Percentiles rank a stretch among this genome's conserved stretches.
These are phyloP conservation scores for Chelidonichthys spinosus DNA, from an alignment of 2,797 vertebrate genomes.

Conservation along the genomic window DNA sequence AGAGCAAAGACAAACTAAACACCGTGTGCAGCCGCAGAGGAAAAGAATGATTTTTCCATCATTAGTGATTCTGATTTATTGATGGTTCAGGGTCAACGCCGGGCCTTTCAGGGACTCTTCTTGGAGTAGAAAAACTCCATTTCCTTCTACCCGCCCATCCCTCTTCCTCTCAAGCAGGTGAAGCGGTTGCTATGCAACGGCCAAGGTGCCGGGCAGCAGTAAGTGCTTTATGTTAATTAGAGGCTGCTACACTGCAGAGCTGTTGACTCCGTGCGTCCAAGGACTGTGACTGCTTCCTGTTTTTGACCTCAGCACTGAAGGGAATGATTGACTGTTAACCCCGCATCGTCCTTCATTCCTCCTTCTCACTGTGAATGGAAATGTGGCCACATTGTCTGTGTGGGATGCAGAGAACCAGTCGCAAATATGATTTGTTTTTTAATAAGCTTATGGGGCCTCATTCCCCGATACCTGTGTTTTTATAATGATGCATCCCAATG, in stretches of 20 bases:
- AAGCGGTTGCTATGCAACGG: slow-evolving; percentile 85
- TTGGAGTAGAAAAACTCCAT: slow-evolving; percentile 22
- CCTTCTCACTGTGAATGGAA: background rate
- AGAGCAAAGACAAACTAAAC: background rate
- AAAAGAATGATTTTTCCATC: background rate
- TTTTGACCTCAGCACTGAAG: slow-evolving; percentile 33
- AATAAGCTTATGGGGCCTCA: slow-evolving; percentile 2
- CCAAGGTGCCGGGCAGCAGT: slow-evolving; percentile 57
- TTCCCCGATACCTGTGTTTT: too few relatives aligned
- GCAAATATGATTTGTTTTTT: background rate
- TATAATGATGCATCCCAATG: too few relatives aligned
- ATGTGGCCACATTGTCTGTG: too few relatives aligned
- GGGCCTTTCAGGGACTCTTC: background rate
- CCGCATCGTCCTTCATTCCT: slow-evolving; percentile 15
- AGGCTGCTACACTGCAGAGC: slow-evolving; percentile 41
- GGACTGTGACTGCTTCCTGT: slow-evolving; percentile 26
- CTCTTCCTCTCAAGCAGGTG: slow-evolving; percentile 73
- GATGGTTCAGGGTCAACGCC: background rate
- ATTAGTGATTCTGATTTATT: background rate
- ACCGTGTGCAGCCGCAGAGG: accelerated
- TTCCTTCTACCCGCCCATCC: background rate
- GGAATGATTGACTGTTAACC: slow-evolving; percentile 30
- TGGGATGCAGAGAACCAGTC: background rate
- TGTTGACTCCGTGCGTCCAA: slow-evolving; percentile 36
- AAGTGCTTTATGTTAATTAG: slow-evolving; percentile 71